Evolutionary conservation across 2,888 invertebrate species (phyloP), one percentile per base, ranked within the genome.

Genomic region (Ernsta delagoae): DNA sequence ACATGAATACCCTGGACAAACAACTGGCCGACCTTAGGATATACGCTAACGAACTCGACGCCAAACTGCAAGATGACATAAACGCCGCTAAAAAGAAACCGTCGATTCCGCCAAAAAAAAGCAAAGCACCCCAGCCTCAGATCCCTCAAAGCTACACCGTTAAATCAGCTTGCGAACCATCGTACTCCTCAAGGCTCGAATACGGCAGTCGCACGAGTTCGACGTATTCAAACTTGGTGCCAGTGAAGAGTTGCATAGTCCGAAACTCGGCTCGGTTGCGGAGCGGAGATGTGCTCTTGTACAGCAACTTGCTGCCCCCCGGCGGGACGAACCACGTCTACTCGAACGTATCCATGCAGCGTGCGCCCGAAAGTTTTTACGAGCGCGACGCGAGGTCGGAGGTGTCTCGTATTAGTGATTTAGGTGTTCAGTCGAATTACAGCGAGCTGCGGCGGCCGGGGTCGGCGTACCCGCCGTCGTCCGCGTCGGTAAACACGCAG

Each of bases 101-200:
- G 62, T 86, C 87, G 57, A 89, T 93, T 73, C 93, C 93, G 72
- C 92, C 93, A 65, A 93, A 93, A 83, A 92, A 91, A 82, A 89
- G 81, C 77, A 93, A 92, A 77, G 82, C 89, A 54, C 93, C 93
- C 63, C 80, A 87, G 72, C 93, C 93, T 62, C 93, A 93, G 96
- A 96, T 97, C 82, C 97, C 97, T 68, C 96, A 97, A 86, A 97
- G 97, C 85, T 96, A 95, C 79, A 94, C 94, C 41, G 94, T 97
- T 70, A 96, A 96, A 83, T 95, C 96, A 70, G 95, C 96, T 16
- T 95, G 96, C 70, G 96, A 96, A 79, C 97, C 97, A 0, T 96
- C 96, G 5, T 97, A 96, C 83, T 96, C 97, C 34, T 96, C 96
- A 36, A 94, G 97, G 70, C 90, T 97, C 56, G 96, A 93, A 75